A percentile compares a stretch with the other conserved stretches of the same genome.
These are phyloP conservation scores for Penaeus indicus DNA, from an alignment of 1,140 invertebrate species.

Conservation along the genomic window DNA sequence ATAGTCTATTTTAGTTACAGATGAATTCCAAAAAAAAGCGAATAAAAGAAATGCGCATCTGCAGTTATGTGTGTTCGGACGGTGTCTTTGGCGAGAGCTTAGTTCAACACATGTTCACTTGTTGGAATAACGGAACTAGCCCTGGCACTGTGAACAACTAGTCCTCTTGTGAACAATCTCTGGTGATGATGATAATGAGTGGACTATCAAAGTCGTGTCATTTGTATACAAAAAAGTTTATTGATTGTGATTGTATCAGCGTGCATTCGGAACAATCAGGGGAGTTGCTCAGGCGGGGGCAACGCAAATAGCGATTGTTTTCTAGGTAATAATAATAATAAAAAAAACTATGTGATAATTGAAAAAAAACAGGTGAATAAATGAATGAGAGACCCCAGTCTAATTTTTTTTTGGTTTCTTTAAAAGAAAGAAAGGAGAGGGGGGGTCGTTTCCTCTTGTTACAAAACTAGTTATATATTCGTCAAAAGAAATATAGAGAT, in stretches of 20 bases:
- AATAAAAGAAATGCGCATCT: conserved; percentile 9
- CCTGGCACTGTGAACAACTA: neutral
- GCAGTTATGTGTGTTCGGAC: conserved; percentile 34
- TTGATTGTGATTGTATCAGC: neutral
- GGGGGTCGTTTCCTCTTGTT: too few species aligned
- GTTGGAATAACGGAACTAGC: neutral
- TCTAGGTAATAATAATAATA: too few species aligned
- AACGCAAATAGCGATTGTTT: too few species aligned
- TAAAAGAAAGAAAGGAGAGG: too few species aligned
- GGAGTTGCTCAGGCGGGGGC: too few species aligned
- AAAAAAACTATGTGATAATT: too few species aligned
- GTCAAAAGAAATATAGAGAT: too few species aligned
- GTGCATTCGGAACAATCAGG: neutral
- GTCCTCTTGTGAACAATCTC: conserved; percentile 6
- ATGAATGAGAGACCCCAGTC: too few species aligned
- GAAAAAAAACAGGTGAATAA: too few species aligned
- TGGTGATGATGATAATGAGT: neutral
- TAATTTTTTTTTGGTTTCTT: too few species aligned
- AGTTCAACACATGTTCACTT: neutral
- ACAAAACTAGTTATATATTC: too few species aligned
- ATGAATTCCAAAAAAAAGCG: neutral
- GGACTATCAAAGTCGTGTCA: neutral
- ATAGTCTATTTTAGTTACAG: conserved; percentile 61
- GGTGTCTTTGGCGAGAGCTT: conserved; percentile 16
- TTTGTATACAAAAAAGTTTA: conserved; percentile 9